Evolutionary conservation across 2,888 invertebrate species (phyloP), one percentile per base, ranked within the genome.

Genomic region (Yponomeuta cagnagella): DNA sequence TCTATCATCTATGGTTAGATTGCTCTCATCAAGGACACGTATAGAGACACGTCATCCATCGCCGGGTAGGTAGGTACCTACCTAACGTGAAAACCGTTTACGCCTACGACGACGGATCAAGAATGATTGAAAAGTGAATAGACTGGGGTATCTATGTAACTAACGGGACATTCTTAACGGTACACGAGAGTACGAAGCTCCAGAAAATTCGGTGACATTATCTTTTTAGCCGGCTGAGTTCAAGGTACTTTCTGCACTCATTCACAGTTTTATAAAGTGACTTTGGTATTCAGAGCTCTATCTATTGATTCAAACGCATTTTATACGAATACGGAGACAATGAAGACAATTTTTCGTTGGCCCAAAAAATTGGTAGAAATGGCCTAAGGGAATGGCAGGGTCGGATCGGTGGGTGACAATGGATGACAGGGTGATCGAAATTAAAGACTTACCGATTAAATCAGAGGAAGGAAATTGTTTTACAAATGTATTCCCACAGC

Each of bases 121-220:
- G 65, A 68, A 31, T 9, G 84, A 76, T 73, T 52, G 43, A 72
- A 73, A 73, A 70, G 72, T 71, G 71, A 48, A 70, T 73, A 72
- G 77, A 83, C 83, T 83, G 83, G 83, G 77, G 78, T 75, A 15
- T 23, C 23, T 23, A 23, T 71, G 73, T 72, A 73, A 73, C 66
- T 84, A 86, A 86, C 87, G 86, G 87, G 77, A 81, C 73, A 74
- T 63, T 63, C 73, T 58, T 84, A 86, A 85, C 87, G 86, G 86
- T 23, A 37, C 69, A 77, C 80, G 73, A 74, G 74, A 81, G 74
- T 75, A 79, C 79, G 78, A 70, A 73, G 77, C 74, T 88, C 88
- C 82, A 90, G 89, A 89, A 90, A 78, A 75, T 89, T 89, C 89
- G 30, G 77, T 68, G 65, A 70, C 67, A 30, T 52, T 70, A 63